A percentile compares a stretch with the other conserved stretches of the same genome.
phyloP scores from a whole-genome alignment of 1,140 invertebrate genomes.

The Maconellicoccus hirsutus region DNA sequence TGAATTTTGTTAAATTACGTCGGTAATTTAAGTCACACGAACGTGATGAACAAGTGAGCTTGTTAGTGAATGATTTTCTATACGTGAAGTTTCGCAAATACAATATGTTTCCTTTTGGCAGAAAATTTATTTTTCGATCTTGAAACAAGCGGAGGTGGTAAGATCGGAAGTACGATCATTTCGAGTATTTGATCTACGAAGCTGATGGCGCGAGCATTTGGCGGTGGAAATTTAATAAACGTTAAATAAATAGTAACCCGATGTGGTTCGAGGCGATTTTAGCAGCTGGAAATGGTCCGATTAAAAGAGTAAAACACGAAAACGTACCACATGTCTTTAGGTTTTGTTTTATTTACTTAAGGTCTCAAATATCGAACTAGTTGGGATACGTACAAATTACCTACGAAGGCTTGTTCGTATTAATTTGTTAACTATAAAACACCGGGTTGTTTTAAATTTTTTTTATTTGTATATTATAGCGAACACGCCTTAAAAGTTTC shows the following conservation, averaged over 20 bases:
- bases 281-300: conserved; percentile 6
- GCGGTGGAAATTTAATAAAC: not conserved
- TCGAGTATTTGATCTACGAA: too few species aligned
- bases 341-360: not conserved
- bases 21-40: too few species aligned
- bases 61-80: too few species aligned
- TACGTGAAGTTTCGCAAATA: too few species aligned
- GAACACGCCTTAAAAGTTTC: not conserved
- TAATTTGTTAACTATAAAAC: not conserved
- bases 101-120: too few species aligned
- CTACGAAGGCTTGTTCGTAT: not conserved
- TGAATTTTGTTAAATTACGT: too few species aligned
- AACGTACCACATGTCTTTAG: conserved; percentile 3
- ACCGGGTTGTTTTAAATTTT: not conserved
- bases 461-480: not conserved
- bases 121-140: too few species aligned
- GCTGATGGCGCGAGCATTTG: too few species aligned
- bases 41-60: too few species aligned
- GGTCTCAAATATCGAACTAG: not conserved
- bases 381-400: not conserved
- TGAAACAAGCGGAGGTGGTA: too few species aligned
- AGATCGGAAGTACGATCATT: too few species aligned
- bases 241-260: not conserved
- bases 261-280: not conserved
- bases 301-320: not conserved